Evolutionary conservation across 2,888 invertebrate species (phyloP).

Genomic region (Caprella mutica): DNA sequence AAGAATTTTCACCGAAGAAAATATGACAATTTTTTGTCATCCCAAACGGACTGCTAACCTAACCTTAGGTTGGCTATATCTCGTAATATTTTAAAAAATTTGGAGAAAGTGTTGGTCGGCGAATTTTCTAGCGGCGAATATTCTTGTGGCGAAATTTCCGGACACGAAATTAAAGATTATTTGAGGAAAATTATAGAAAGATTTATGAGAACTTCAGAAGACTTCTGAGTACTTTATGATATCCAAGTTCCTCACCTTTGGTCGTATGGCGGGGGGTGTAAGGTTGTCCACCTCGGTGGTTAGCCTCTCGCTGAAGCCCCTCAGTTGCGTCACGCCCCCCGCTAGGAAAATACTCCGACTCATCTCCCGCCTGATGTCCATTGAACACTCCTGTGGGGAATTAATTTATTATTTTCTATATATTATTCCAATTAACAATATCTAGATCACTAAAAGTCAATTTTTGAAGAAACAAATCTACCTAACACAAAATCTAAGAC

Average conservation of each 20-base stretch:
- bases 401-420: too few species aligned
- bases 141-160: too few species aligned
- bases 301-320: constrained; percentile 48
- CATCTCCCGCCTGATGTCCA: constrained; percentile 49
- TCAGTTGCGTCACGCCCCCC: constrained; percentile 47
- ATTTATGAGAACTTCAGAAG: background rate
- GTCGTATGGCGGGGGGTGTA: constrained; percentile 45
- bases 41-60: too few species aligned
- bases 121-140: too few species aligned
- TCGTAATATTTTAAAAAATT: too few species aligned
- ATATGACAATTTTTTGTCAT: too few species aligned
- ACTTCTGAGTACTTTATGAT: background rate
- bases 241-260: constrained; percentile 41
- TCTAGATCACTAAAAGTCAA: too few species aligned
- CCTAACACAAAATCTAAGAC: too few species aligned
- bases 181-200: background rate
- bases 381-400: constrained; percentile 45
- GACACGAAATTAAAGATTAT: background rate
- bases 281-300: constrained; percentile 46
- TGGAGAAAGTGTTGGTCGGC: too few species aligned
- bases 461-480: constrained; percentile 9
- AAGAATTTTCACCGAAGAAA: too few species aligned
- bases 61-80: too few species aligned
- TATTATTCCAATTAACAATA: too few species aligned
- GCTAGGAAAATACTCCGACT: constrained; percentile 48